Conservation (phyloP, 92 coral and sea anemone species). For the Galaxea fascicularis region DNA sequence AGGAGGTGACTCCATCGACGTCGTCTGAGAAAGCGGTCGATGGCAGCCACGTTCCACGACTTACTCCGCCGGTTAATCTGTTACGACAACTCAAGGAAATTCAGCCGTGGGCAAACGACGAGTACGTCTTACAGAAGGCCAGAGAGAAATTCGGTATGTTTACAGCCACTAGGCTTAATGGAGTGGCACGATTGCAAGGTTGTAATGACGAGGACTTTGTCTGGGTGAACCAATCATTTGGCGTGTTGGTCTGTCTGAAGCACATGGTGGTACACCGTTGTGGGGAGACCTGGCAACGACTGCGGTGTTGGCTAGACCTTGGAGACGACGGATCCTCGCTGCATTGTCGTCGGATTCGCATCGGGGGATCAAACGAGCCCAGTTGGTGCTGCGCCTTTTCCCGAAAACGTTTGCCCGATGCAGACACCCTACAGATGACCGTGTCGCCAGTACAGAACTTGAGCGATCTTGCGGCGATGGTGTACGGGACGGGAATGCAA, state of each 20-base stretch:
- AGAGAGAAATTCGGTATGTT: background rate
- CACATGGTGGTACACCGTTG: slow-evolving; percentile 24
- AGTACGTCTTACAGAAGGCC: background rate
- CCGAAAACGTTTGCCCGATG: background rate
- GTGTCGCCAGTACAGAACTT: background rate
- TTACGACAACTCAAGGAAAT: background rate
- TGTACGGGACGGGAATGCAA: too few species aligned
- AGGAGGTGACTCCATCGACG: background rate
- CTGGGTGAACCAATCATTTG: background rate
- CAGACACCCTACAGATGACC: background rate
- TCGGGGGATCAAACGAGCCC: background rate
- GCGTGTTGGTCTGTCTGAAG: slow-evolving; percentile 8
- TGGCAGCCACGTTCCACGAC: background rate
- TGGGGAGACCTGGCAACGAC: background rate
- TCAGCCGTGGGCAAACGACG: background rate
- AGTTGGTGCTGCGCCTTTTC: slow-evolving; percentile 16
- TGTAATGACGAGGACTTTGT: slow-evolving; percentile 1
- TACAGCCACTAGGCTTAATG: background rate
- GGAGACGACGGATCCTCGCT: background rate
- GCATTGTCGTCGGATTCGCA: background rate
- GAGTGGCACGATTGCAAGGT: background rate
- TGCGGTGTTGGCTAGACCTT: background rate
- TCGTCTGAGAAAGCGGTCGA: slow-evolving; percentile 6
- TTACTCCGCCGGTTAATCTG: slow-evolving; percentile 6
- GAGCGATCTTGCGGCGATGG: background rate